These are phyloP conservation scores for Drosophila ficusphila DNA, from an alignment of 1,140 invertebrate genomes.

Conservation along the genomic window DNA sequence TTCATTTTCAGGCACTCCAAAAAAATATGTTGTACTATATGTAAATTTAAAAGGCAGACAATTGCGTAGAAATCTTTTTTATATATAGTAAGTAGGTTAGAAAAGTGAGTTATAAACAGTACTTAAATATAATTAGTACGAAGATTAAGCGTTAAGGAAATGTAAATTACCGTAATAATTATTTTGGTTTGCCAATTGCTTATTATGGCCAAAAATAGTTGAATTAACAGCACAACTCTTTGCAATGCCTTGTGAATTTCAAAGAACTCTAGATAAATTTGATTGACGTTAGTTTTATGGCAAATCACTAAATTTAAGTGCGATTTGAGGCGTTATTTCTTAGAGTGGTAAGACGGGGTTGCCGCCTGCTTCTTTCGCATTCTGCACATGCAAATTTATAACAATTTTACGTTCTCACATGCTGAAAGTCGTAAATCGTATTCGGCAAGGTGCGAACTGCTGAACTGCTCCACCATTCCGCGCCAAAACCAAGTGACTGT, in stretches of 20 bases:
- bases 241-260: slow-evolving; percentile 7
- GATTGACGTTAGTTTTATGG: slow-evolving; percentile 32
- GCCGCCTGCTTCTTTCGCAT: slow-evolving; percentile 22
- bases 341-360: slow-evolving; percentile 13
- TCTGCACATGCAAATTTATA: slow-evolving; percentile 80
- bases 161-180: no score
- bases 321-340: slow-evolving; percentile 18
- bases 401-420: slow-evolving; percentile 82
- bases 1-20: slow-evolving; percentile 1
- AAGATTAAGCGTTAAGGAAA: no score
- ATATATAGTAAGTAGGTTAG: no score
- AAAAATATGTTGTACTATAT: not conserved
- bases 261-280: slow-evolving; percentile 1
- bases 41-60: not conserved
- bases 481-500: slow-evolving; percentile 65
- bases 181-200: no score
- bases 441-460: slow-evolving; percentile 75
- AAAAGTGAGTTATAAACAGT: no score
- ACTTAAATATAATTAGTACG: no score
- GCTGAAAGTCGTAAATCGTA: slow-evolving; percentile 76
- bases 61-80: no score
- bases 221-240: not conserved
- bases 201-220: not conserved
- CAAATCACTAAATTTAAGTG: slow-evolving; percentile 34
- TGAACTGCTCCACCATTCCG: slow-evolving; percentile 50